These are phyloP conservation scores for Epistrophe grossulariae DNA, from an alignment of 2,888 invertebrate species.

Conservation along the genomic window DNA sequence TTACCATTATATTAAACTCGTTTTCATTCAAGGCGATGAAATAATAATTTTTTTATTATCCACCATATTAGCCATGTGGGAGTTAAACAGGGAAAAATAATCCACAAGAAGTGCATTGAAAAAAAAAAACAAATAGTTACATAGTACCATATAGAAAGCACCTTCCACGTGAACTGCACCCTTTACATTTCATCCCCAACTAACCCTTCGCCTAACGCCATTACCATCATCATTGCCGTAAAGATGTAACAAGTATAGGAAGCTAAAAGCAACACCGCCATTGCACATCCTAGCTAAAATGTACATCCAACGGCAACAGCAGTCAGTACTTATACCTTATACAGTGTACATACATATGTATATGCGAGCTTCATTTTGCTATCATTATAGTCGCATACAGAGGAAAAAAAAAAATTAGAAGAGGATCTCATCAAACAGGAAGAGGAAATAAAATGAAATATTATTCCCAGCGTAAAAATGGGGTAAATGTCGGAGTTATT, in stretches of 20 bases:
- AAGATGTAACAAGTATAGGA: conserved; percentile 57
- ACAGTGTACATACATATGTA: not conserved
- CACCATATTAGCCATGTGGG: conserved; percentile 61
- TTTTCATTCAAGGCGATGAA: conserved; percentile 47
- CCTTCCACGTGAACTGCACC: conserved; percentile 9
- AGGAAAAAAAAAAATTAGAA: conserved; percentile 8
- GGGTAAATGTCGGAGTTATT: conserved; percentile 54
- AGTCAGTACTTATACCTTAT: not conserved
- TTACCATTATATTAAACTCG: conserved; percentile 45
- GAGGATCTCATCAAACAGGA: conserved; percentile 29
- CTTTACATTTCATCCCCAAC: conserved; percentile 12
- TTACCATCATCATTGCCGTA: conserved; percentile 38
- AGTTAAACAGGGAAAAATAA: conserved; percentile 48
- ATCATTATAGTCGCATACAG: not conserved
- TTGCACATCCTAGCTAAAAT: conserved; percentile 45
- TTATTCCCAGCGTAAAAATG: conserved; percentile 62
- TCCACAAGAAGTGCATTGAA: conserved; percentile 17
- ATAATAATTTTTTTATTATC: conserved; percentile 60
- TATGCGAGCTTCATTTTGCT: conserved; percentile 35
- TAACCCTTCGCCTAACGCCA: not conserved
- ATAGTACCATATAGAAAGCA: not conserved
- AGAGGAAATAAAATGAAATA: conserved; percentile 25
- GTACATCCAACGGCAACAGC: conserved; percentile 13
- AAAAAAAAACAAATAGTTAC: conserved; percentile 9
- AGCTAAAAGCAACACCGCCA: conserved; percentile 20